Evolutionary conservation across 2,113 vertebrate species (phyloP), one percentile per base, ranked within the genome.

Genomic region (Paralichthys olivaceus): DNA sequence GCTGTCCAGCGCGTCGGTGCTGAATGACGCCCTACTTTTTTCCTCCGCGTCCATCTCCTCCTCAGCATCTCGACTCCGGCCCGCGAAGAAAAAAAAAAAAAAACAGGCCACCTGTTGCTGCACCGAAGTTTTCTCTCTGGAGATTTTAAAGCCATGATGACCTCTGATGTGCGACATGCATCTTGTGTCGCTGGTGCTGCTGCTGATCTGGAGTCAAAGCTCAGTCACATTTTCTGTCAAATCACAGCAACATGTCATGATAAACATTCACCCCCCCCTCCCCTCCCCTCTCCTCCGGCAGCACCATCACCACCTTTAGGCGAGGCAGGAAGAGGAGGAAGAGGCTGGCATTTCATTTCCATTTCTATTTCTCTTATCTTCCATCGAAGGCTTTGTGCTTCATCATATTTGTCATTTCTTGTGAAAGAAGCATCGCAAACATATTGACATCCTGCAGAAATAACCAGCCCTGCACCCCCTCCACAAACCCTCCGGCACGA

Each of bases 31-130:
- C 92, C 93, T 92, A 83, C 89, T 89, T 80, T 63, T 72, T 53
- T 77, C 63, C 57, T 80, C 66, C 87, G 69, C 79, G 82, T 89
- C 85, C 80, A 29, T 84, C 79, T 84, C 82, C 66, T 77, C 77
- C 71, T 87, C 83, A 81, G 77, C 81, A 80, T 85, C 84, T 91
- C 70, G 74, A 88, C 75, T 87, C 84, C 75, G 89, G 84, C 80
- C 85, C 78, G 69, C 78, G 67, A 75, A 84, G 20, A 22, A n/a
- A 61, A 84, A 64, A 62, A 57, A n/a, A 54, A 70, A 66, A 64
- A 85, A 89, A 91, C 88, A 90, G 68, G 88, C 88, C 93, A 95
- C 94, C 94, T 95, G 94, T 94, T 95, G 94, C 94, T 93, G 92
- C 93, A 90, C 72, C 81, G 85, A 94, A 95, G 91, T 95, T 95